These are phyloP conservation scores for Grallaria varia DNA, from an alignment of 2,113 vertebrate species.

Conservation along the genomic window DNA sequence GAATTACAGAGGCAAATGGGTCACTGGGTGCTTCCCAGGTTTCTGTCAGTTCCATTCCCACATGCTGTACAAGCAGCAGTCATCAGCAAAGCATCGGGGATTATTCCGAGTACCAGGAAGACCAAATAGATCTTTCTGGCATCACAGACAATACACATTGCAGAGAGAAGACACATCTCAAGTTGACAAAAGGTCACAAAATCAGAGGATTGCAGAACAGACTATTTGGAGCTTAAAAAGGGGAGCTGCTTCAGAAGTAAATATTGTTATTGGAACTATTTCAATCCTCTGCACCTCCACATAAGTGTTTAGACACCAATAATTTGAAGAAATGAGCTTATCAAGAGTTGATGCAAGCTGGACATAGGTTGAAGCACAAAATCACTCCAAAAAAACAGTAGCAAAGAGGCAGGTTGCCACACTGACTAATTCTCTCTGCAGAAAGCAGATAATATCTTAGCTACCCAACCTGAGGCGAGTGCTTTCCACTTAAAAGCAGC, in stretches of 20 bases:
- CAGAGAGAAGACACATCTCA: neutral
- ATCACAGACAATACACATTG: neutral
- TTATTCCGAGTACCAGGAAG: neutral
- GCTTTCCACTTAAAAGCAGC: neutral
- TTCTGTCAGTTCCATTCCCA: neutral
- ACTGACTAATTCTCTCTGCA: neutral
- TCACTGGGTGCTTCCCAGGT: neutral
- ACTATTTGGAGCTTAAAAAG: neutral
- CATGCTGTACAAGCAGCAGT: neutral
- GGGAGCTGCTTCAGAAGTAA: neutral
- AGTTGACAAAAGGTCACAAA: neutral
- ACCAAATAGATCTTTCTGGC: neutral
- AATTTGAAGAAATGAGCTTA: neutral
- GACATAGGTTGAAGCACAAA: neutral
- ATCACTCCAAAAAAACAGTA: fast-evolving
- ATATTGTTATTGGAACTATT: neutral
- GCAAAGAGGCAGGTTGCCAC: neutral
- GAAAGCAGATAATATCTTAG: neutral
- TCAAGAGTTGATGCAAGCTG: neutral
- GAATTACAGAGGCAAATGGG: neutral
- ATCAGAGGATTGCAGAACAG: neutral
- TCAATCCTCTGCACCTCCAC: neutral
- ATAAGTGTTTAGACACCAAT: neutral
- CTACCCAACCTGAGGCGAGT: neutral
- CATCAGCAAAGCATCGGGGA: neutral